phyloP scores from a whole-genome alignment of 2,113 vertebrate species.

The Galbula dea region DNA sequence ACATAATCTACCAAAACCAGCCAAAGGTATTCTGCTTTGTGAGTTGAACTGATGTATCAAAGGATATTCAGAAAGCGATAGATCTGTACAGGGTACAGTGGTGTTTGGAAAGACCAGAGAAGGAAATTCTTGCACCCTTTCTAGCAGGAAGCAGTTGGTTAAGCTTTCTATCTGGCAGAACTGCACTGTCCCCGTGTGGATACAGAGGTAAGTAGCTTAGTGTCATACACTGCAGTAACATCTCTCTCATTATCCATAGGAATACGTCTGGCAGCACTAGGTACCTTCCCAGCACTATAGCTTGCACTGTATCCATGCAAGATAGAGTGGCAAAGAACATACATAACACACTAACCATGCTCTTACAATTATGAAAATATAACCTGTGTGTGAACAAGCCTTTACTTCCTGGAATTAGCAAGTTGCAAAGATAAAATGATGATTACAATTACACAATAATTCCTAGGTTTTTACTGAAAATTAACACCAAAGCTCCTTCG shows the following conservation, averaged over 20 bases:
- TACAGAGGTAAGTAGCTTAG: not conserved
- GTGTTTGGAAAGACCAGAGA: not conserved
- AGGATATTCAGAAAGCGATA: not conserved
- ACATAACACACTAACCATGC: not conserved
- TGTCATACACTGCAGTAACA: not conserved
- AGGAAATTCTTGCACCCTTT: not conserved
- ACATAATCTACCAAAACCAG: not conserved
- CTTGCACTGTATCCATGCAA: not conserved
- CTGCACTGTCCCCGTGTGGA: slow-evolving; percentile 27
- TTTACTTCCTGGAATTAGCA: not conserved
- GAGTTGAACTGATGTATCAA: not conserved
- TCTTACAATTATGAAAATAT: not conserved
- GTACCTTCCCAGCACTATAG: not conserved
- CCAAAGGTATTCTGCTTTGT: not conserved
- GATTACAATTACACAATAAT: not conserved
- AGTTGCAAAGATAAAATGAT: not conserved
- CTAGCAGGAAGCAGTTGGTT: not conserved
- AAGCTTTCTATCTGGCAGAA: not conserved
- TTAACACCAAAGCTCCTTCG: not conserved
- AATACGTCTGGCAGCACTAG: not conserved
- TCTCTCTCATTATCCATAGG: not conserved
- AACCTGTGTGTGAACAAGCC: not conserved
- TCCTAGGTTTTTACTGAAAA: not conserved
- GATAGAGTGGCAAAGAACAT: not conserved
- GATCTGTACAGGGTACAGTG: not conserved